These are phyloP conservation scores for Dicroscelio sp. DNA, from an alignment of 2,888 invertebrate genomes.

Conservation along the genomic window DNA sequence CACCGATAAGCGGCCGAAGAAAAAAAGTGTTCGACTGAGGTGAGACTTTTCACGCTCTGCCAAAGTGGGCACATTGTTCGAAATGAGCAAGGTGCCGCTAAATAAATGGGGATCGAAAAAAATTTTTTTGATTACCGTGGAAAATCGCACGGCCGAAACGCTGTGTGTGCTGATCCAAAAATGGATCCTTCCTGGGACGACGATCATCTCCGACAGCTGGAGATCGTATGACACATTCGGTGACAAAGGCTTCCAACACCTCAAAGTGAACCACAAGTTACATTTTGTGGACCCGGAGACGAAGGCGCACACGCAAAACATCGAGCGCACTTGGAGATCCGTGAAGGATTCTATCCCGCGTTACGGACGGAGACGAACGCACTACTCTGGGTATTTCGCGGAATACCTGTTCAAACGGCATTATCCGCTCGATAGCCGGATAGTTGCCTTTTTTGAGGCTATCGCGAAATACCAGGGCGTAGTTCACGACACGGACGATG, in stretches of 20 bases:
- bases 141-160: constrained; percentile 3
- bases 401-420: constrained; percentile 44
- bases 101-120: constrained; percentile 14
- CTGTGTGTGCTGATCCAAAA: not conserved
- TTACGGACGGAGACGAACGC: constrained; percentile 6
- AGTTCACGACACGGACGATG: too few relatives aligned
- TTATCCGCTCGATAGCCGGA: too few relatives aligned
- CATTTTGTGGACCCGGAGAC: constrained; percentile 39
- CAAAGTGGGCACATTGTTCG: too few relatives aligned
- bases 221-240: not conserved
- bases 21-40: too few relatives aligned
- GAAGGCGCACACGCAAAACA: constrained; percentile 49
- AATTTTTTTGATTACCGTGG: constrained; percentile 19
- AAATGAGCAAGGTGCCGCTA: too few relatives aligned
- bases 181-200: constrained; percentile 1
- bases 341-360: not conserved
- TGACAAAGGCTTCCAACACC: not conserved
- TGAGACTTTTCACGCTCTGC: too few relatives aligned
- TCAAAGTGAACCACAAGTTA: constrained; percentile 14
- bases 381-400: constrained; percentile 29
- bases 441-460: too few relatives aligned
- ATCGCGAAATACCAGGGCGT: too few relatives aligned
- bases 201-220: constrained; percentile 28
- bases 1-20: too few relatives aligned
- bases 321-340: constrained; percentile 34